Percentiles rank a stretch among this genome's conserved stretches.
phyloP scores from a whole-genome alignment of 2,113 vertebrate species.

The Misgurnus anguillicaudatus region DNA sequence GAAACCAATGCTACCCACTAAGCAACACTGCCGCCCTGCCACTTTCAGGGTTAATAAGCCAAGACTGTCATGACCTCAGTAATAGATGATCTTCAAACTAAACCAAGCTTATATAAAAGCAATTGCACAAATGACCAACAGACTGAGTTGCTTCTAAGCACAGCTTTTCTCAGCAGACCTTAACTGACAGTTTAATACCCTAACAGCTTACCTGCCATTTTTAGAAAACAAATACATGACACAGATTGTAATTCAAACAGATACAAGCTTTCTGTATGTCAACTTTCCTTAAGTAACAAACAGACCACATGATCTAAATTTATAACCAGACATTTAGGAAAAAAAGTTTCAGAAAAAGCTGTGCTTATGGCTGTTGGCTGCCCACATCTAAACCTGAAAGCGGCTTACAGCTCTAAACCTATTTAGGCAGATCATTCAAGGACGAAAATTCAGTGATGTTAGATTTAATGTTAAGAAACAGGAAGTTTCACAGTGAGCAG shows the following conservation, averaged over 20 bases:
- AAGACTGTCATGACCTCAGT: conserved; percentile 38
- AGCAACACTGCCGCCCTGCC: too few species aligned
- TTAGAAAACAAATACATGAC: conserved; percentile 25
- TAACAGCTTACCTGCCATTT: conserved; percentile 47
- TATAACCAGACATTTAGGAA: neutral
- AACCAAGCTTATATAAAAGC: conserved; percentile 11
- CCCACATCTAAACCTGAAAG: conserved; percentile 67
- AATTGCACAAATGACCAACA: conserved; percentile 40
- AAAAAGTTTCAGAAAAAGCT: neutral
- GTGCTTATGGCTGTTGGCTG: conserved; percentile 12
- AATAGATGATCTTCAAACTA: conserved; percentile 28
- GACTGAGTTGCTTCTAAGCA: conserved; percentile 52
- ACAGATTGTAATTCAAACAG: conserved; percentile 12
- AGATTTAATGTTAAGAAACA: conserved; percentile 31
- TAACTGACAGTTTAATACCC: conserved; percentile 54
- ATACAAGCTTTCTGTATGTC: conserved; percentile 21
- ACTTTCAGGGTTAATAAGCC: neutral
- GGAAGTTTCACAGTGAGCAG: conserved; percentile 39
- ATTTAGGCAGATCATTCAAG: conserved; percentile 63
- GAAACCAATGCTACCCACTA: too few species aligned
- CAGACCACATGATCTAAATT: neutral
- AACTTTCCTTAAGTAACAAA: neutral
- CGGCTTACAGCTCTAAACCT: conserved; percentile 72
- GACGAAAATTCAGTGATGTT: conserved; percentile 28
- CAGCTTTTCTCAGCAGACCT: conserved; percentile 51